Evolutionary conservation across 64 coral and sea anemone genomes (phyloP).

Genomic region (Hydrozoanthus tunicans): DNA sequence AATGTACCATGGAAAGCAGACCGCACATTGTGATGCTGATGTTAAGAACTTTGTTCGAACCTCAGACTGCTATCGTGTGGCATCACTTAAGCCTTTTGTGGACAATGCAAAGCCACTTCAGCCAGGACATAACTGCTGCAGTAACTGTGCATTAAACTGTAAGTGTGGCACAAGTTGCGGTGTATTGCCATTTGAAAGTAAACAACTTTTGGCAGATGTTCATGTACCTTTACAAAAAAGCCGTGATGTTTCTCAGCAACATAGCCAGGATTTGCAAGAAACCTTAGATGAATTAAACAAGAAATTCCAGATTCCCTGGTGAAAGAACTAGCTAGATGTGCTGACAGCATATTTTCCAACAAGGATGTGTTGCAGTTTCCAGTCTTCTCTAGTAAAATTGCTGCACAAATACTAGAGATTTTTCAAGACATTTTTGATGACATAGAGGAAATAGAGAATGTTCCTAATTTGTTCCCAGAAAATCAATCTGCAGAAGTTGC

Average conservation of each 20-base stretch:
- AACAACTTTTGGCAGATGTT: not conserved
- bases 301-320: slow-evolving; percentile 11
- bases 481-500: slow-evolving; percentile 7
- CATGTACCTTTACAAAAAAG: not conserved
- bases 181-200: not conserved
- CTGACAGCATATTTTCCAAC: not conserved
- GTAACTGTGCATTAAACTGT: slow-evolving; percentile 21
- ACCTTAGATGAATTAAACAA: not conserved
- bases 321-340: not conserved
- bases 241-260: not conserved
- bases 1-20: slow-evolving; percentile 31
- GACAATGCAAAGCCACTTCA: slow-evolving; percentile 19
- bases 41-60: slow-evolving; percentile 8
- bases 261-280: slow-evolving; percentile 10
- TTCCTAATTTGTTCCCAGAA: not conserved
- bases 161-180: slow-evolving; percentile 9
- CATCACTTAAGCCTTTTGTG: slow-evolving; percentile 7
- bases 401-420: slow-evolving; percentile 9
- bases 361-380: slow-evolving; percentile 24
- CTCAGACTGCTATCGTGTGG: slow-evolving; percentile 18
- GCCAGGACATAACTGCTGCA: slow-evolving; percentile 17
- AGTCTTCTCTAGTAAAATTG: slow-evolving; percentile 28
- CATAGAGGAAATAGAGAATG: slow-evolving; percentile 24
- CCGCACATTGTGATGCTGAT: slow-evolving; percentile 12
- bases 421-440: slow-evolving; percentile 32